phyloP scores from a whole-genome alignment of 2,888 invertebrate genomes.

The Sarcophaga caerulescens region DNA sequence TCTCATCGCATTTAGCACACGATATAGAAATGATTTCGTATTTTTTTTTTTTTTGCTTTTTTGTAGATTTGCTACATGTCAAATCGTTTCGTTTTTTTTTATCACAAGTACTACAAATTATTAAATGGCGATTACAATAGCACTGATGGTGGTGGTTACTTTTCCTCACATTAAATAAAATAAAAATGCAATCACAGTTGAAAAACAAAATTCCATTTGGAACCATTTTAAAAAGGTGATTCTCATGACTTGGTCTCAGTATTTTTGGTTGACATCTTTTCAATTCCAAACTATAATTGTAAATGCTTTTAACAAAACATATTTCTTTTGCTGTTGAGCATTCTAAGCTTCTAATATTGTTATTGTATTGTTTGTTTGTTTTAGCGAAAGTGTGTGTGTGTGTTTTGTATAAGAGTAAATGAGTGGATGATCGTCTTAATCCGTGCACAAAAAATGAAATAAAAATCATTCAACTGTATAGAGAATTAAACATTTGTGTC shows the following conservation, averaged over 20 bases:
- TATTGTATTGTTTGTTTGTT: conserved; percentile 8
- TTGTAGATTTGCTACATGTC: background rate
- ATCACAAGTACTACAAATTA: background rate
- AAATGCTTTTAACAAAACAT: conserved; percentile 57
- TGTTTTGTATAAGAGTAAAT: background rate
- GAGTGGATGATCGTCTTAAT: background rate
- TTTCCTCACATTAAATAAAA: conserved; percentile 31
- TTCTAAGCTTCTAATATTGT: conserved; percentile 22
- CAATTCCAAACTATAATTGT: background rate
- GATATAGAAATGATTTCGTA: background rate
- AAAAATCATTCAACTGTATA: conserved; percentile 50
- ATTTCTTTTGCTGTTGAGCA: conserved; percentile 58
- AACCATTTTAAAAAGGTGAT: conserved; percentile 4
- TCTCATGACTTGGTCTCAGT: background rate
- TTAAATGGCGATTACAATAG: conserved; percentile 17
- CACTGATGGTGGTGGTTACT: conserved; percentile 23
- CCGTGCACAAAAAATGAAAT: background rate
- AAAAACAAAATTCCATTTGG: conserved; percentile 26
- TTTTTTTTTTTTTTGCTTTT: background rate
- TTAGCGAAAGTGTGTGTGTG: background rate
- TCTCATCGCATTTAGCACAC: background rate
- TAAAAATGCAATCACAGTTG: background rate
- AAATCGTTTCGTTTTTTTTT: background rate
- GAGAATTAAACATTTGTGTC: background rate
- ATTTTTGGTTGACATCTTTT: no score